Percentiles rank a stretch among this genome's conserved stretches.
Evolutionary conservation across 2,888 invertebrate species (phyloP).

Genomic region (Thysanoteuthis rhombus): DNA sequence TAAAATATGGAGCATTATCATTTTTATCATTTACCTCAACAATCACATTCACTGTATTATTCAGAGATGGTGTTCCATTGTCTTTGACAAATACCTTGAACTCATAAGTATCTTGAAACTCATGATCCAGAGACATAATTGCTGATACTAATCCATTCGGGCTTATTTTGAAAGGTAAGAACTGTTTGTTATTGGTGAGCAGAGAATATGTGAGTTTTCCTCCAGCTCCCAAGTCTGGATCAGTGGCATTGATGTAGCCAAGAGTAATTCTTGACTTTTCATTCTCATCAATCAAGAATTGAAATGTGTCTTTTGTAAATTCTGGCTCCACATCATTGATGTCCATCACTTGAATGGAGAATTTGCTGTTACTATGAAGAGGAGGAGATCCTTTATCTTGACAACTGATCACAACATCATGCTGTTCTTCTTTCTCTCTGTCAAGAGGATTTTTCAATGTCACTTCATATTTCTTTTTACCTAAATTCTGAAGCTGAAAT

Average conservation of each 20-base stretch:
- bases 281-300: slow-evolving; percentile 12
- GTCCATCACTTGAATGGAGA: background rate
- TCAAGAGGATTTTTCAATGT: background rate
- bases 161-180: too few relatives aligned
- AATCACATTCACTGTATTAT: too few relatives aligned
- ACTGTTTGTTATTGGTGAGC: too few relatives aligned
- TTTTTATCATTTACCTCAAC: too few relatives aligned
- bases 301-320: background rate
- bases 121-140: too few relatives aligned
- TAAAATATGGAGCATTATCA: too few relatives aligned
- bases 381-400: background rate
- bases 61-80: too few relatives aligned
- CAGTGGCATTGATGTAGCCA: slow-evolving; percentile 12
- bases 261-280: background rate
- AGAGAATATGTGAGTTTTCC: background rate
- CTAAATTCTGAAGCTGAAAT: background rate
- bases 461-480: background rate
- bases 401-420: background rate
- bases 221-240: background rate
- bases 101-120: too few relatives aligned
- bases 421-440: background rate
- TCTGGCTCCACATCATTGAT: background rate
- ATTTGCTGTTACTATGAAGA: slow-evolving; percentile 12
- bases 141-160: too few relatives aligned
- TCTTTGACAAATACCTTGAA: too few relatives aligned